Evolutionary conservation across 2,113 vertebrate species (phyloP), one percentile per base, ranked within the genome.

Genomic region (Melanostigma gelatinosum): DNA sequence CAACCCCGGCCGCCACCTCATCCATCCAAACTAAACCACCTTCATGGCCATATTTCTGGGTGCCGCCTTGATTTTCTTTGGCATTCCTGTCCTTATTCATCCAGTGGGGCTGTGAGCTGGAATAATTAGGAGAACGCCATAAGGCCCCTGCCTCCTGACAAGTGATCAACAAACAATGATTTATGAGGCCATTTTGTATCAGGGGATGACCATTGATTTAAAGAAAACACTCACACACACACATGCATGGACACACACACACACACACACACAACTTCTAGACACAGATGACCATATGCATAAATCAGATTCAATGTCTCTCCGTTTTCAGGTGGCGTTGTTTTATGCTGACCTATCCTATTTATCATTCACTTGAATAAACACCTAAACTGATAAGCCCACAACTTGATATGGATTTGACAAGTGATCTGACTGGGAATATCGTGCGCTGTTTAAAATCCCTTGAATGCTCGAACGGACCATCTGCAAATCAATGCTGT

Each of bases 151-250:
- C 87, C 91, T 91, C 85, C 83, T 92, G 93, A 94, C 91, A 93
- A 92, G 76, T 71, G 62, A 93, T 85, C 90, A 93, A 93, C 93
- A 96, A 95, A 96, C 93, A 94, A 94, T 97, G 96, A 97, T 96
- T 96, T 95, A 97, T 95, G 94, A 94, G 85, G 79, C 84, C 89
- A 88, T 95, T 91, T 64, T 73, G 84, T 91, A 95, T 92, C 94
- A 94, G 87, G 92, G 94, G 95, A 96, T 96, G 95, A 91, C 85
- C 94, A 96, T 96, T 95, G 96, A 97, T 97, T 96, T 91, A 72
- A 61, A 84, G 77, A 81, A 85, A 84, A 87, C 66, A 72, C 73
- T 63, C 44, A 54, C 90, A 87, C 69, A 58, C 42, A 54, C 77
- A 71, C 55, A 68, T 54, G 69, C 64, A 62, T 63, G 34, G 46